These are phyloP conservation scores for Aplochiton taeniatus DNA, from an alignment of 2,797 vertebrate species.

Conservation along the genomic window DNA sequence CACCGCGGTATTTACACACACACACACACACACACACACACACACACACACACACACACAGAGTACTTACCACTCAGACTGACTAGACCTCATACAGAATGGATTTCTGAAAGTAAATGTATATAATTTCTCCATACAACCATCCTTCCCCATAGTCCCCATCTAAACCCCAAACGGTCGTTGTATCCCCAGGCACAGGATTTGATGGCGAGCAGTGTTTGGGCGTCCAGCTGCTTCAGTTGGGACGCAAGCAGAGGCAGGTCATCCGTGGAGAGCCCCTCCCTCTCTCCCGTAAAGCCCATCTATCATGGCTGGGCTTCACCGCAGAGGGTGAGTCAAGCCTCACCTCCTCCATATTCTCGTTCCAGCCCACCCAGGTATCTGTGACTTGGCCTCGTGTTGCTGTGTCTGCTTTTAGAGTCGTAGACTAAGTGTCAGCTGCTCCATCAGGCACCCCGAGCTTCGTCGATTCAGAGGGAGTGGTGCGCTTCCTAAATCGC, in stretches of 20 bases:
- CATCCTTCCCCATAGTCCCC: too few relatives aligned
- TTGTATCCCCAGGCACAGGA: slow-evolving; percentile 71
- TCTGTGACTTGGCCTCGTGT: not conserved
- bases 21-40: not conserved
- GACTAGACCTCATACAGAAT: not conserved
- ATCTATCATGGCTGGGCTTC: slow-evolving; percentile 91
- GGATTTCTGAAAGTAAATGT: too few relatives aligned
- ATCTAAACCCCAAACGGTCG: too few relatives aligned
- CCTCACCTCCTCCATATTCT: not conserved
- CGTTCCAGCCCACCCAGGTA: too few relatives aligned
- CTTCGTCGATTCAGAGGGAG: slow-evolving; percentile 87
- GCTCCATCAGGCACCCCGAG: slow-evolving; percentile 83
- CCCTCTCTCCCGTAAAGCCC: slow-evolving; percentile 81
- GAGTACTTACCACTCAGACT: not conserved
- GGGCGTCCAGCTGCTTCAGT: slow-evolving; percentile 86
- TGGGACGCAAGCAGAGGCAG: slow-evolving; percentile 79
- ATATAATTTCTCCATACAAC: too few relatives aligned
- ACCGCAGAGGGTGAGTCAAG: slow-evolving; percentile 86
- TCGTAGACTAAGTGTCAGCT: not conserved
- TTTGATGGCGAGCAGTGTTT: slow-evolving; percentile 94
- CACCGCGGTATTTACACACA: slow-evolving; percentile 80
- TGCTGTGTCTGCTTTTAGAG: not conserved
- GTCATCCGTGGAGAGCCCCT: slow-evolving; percentile 84
- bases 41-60: not conserved
- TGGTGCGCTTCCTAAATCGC: slow-evolving; percentile 88